Conservation (phyloP, 64 coral and sea anemone species). For the Acropora tenuis region DNA sequence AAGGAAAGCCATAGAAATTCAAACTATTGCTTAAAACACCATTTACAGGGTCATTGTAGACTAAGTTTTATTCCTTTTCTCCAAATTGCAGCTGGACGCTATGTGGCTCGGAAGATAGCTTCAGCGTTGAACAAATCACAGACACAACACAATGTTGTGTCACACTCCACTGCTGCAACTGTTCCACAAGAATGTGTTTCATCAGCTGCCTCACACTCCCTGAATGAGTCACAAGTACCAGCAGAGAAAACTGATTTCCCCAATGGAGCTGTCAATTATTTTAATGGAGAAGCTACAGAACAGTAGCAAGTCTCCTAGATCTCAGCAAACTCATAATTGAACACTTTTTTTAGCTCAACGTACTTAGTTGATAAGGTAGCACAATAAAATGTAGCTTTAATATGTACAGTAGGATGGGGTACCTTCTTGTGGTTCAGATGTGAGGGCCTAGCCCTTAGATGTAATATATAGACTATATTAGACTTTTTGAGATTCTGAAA, state of each 20-base stretch:
- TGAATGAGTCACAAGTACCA: too few species aligned
- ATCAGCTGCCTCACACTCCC: background rate
- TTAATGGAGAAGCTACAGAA: too few species aligned
- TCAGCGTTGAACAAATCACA: slow-evolving; percentile 2
- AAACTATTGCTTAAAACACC: background rate
- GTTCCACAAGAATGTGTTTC: background rate
- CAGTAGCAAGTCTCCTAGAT: too few species aligned
- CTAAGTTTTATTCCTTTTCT: background rate
- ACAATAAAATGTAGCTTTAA: too few species aligned
- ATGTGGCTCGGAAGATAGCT: slow-evolving; percentile 31
- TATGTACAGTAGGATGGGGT: too few species aligned
- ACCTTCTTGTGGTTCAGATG: background rate
- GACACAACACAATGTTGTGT: background rate
- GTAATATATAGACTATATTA: background rate
- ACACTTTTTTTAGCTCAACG: too few species aligned
- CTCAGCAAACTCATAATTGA: too few species aligned
- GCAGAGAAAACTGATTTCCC: too few species aligned
- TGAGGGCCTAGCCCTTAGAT: background rate
- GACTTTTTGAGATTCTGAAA: background rate
- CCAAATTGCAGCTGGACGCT: slow-evolving; percentile 6
- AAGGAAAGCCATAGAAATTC: background rate
- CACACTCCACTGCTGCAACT: background rate
- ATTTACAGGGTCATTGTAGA: background rate
- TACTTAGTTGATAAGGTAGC: too few species aligned
- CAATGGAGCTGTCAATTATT: too few species aligned